Conservation (phyloP, 2,797 vertebrate species). For the Lagocephalus sceleratus region DNA sequence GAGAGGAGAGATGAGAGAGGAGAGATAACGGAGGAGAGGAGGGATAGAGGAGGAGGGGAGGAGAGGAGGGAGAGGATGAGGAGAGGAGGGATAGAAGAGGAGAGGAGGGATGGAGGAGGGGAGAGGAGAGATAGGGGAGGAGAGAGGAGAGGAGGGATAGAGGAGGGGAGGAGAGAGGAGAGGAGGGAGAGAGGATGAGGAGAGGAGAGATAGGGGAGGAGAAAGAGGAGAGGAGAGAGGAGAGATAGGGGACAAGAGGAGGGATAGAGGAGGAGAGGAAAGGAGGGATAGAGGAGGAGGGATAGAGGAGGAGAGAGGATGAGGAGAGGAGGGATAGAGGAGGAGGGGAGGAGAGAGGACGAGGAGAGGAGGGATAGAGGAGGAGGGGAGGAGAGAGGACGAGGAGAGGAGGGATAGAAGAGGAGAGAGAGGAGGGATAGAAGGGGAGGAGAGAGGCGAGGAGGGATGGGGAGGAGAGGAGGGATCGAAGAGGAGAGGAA, state of each 20-base stretch:
- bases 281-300: no score
- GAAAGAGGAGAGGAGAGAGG: background rate
- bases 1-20: slow-evolving; percentile 16
- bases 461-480: no score
- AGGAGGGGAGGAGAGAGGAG: slow-evolving; percentile 7
- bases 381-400: background rate
- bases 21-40: slow-evolving; percentile 12
- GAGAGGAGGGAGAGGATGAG: background rate
- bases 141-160: no score
- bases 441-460: background rate
- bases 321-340: background rate
- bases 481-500: no score
- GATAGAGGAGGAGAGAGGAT: background rate
- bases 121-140: no score
- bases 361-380: slow-evolving; percentile 9
- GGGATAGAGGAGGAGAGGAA: no score
- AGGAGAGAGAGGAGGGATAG: slow-evolving; percentile 15
- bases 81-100: slow-evolving; percentile 24
- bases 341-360: slow-evolving; percentile 7
- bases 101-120: background rate
- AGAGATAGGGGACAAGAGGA: background rate
- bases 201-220: background rate
- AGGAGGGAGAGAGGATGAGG: background rate
- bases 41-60: slow-evolving; percentile 24
- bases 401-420: slow-evolving; percentile 25